Conservation (phyloP, 2,113 vertebrate genomes). For the Nestor notabilis region DNA sequence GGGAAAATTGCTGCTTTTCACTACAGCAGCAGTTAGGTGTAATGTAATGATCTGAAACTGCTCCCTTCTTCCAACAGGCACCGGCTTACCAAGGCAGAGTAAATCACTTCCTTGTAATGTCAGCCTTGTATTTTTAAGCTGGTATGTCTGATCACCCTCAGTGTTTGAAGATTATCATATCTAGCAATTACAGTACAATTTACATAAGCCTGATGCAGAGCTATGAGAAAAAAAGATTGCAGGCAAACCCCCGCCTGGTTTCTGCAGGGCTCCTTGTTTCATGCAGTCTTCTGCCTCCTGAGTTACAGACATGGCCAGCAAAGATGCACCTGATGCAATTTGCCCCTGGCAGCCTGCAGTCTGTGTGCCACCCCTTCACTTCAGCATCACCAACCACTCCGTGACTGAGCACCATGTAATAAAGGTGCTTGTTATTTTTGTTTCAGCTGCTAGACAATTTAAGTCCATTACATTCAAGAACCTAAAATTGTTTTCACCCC, state of each 20-base stretch:
- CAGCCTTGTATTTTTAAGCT: not conserved
- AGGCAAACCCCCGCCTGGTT: not conserved
- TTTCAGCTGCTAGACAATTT: not conserved
- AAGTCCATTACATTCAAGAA: not conserved
- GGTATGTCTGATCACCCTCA: not conserved
- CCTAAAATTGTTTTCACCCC: not conserved
- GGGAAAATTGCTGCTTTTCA: not conserved
- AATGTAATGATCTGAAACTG: fast-evolving
- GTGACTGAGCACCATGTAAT: not conserved
- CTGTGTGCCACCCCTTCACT: fast-evolving
- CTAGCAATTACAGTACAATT: not conserved
- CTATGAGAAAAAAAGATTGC: not conserved
- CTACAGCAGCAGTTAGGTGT: not conserved
- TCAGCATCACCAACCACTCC: not conserved
- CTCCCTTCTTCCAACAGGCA: not conserved
- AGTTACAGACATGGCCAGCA: not conserved
- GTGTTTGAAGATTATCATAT: not conserved
- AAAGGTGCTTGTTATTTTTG: not conserved
- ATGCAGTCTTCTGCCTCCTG: not conserved
- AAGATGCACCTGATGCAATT: not conserved
- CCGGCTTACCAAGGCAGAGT: not conserved
- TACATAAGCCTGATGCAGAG: not conserved
- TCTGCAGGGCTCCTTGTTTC: not conserved
- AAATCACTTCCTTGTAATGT: not conserved
- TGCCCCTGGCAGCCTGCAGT: not conserved